phyloP scores from a whole-genome alignment of 2,113 vertebrate species.

The Notarius quadriscutis region DNA sequence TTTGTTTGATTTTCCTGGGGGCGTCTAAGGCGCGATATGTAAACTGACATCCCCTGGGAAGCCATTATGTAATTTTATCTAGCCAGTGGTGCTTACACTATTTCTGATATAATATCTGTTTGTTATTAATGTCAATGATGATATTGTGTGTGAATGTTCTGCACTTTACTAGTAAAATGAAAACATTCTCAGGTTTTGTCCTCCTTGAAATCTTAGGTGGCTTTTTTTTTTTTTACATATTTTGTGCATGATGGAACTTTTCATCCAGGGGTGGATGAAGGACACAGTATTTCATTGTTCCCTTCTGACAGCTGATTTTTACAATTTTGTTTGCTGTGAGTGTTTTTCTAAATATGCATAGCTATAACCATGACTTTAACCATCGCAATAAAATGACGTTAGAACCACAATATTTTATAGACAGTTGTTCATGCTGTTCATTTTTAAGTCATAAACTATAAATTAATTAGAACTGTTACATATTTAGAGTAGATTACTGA shows the following conservation, averaged over 20 bases:
- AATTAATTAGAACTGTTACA: not conserved
- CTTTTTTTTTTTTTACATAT: not conserved
- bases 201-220: not conserved
- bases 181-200: not conserved
- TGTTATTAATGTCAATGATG: not conserved
- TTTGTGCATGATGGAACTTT: not conserved
- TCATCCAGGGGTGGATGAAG: not conserved
- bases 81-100: slow-evolving; percentile 17
- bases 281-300: not conserved
- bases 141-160: not conserved
- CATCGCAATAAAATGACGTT: not conserved
- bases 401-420: not conserved
- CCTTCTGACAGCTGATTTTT: not conserved
- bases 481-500: not conserved
- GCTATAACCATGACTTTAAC: not conserved
- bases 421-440: not conserved
- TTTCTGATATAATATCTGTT: slow-evolving; percentile 29
- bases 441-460: not conserved
- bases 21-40: slow-evolving; percentile 10
- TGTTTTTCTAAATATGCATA: not conserved
- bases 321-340: not conserved
- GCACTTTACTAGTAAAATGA: not conserved
- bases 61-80: slow-evolving; percentile 13
- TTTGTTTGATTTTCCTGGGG: slow-evolving; percentile 21
- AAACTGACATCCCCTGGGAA: slow-evolving; percentile 15